A percentile compares a stretch with the other conserved stretches of the same genome.
Conservation (phyloP, 2,797 vertebrate genomes). For the Allobates femoralis region DNA sequence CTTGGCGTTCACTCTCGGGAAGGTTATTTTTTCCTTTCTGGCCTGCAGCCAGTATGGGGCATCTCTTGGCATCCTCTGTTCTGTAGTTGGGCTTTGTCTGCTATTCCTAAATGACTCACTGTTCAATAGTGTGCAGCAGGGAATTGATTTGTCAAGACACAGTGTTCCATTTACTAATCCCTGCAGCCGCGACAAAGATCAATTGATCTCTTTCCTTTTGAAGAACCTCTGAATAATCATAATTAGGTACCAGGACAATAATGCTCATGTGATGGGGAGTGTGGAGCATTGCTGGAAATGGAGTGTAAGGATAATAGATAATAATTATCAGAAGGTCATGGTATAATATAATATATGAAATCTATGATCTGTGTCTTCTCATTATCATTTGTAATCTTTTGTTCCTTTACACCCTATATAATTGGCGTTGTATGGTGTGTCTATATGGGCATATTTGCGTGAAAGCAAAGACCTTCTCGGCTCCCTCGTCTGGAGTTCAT, state of each 20-base stretch:
- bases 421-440: no score
- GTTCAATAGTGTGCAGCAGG: conserved; percentile 34
- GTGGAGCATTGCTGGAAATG: neutral
- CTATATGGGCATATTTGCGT: no score
- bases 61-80: conserved; percentile 34
- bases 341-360: neutral
- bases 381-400: neutral
- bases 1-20: conserved; percentile 11
- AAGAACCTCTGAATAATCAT: conserved; percentile 46
- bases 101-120: conserved; percentile 48
- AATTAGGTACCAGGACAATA: conserved; percentile 7
- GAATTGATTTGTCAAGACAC: conserved; percentile 54
- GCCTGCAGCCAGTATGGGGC: conserved; percentile 11
- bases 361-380: neutral
- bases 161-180: conserved; percentile 50
- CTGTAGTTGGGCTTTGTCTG: conserved; percentile 4
- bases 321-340: neutral
- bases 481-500: no score
- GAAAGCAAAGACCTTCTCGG: no score
- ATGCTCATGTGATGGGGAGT: conserved; percentile 16
- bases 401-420: neutral
- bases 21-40: conserved; percentile 33
- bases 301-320: neutral
- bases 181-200: conserved; percentile 41
- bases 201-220: conserved; percentile 47